A percentile compares a stretch with the other conserved stretches of the same genome.
Evolutionary conservation across 2,888 invertebrate genomes (phyloP).

Genomic region (Drosophila yooni): DNA sequence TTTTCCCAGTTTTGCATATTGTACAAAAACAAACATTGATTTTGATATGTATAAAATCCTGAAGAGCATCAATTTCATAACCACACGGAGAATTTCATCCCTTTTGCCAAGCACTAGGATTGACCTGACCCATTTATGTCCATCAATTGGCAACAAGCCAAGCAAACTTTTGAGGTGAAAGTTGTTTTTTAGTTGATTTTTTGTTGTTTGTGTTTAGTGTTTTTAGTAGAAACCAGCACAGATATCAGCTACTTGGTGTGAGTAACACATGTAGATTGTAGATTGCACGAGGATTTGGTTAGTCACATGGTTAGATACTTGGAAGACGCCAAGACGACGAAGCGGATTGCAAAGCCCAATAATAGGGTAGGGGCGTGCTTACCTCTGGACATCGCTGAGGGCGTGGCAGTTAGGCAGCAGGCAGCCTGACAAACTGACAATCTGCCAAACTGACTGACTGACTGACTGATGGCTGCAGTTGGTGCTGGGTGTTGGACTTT

Average conservation of each 20-base stretch:
- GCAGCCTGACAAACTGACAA: constrained; percentile 8
- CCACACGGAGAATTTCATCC: background rate
- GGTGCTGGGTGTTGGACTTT: constrained; percentile 37
- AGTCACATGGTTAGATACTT: constrained; percentile 49
- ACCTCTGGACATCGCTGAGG: constrained; percentile 48
- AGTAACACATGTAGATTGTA: constrained; percentile 32
- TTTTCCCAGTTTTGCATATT: background rate
- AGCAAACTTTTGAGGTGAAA: constrained; percentile 29
- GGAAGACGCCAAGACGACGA: constrained; percentile 42
- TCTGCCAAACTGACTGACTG: constrained; percentile 8
- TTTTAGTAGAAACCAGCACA: constrained; percentile 48
- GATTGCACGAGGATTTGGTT: constrained; percentile 32
- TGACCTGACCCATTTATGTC: constrained; percentile 41
- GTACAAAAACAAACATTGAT: too few species aligned
- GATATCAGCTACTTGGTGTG: constrained; percentile 15
- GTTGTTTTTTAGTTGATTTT: constrained; percentile 41
- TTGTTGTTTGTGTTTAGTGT: constrained; percentile 32
- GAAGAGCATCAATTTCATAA: background rate
- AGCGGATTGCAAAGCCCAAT: constrained; percentile 41
- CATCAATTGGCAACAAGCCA: constrained; percentile 40
- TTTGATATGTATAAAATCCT: background rate
- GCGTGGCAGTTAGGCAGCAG: constrained; percentile 17
- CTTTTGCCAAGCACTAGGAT: background rate
- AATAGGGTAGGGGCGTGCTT: constrained; percentile 27
- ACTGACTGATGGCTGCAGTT: constrained; percentile 33